phyloP scores from a whole-genome alignment of 1,140 invertebrate species.

The Trachelipus rathkii region DNA sequence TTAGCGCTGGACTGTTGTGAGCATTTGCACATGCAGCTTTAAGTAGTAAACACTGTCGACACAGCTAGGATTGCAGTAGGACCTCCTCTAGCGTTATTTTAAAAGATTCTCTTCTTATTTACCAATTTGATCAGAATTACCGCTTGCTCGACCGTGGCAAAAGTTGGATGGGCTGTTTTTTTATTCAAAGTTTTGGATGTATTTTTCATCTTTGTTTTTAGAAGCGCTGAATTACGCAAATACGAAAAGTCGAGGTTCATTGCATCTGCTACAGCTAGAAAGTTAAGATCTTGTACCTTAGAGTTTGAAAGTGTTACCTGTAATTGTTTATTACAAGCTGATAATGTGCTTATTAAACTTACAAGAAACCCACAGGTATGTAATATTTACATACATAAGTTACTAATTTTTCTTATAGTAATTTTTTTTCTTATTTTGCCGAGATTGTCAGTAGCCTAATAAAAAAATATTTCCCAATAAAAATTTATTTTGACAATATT shows the following conservation, averaged over 20 bases:
- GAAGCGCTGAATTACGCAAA: conserved; percentile 51
- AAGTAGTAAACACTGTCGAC: conserved; percentile 45
- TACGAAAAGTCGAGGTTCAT: conserved; percentile 52
- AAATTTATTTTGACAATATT: too few species aligned
- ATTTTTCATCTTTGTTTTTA: conserved; percentile 51
- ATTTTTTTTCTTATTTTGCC: too few species aligned
- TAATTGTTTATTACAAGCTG: conserved; percentile 50
- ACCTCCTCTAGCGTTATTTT: conserved; percentile 60
- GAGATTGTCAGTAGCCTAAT: too few species aligned
- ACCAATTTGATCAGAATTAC: conserved; percentile 56
- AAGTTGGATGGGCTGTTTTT: conserved; percentile 60
- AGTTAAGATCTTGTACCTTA: conserved; percentile 51
- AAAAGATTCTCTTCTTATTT: conserved; percentile 60
- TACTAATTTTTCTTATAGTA: too few species aligned
- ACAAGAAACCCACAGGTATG: conserved; percentile 49
- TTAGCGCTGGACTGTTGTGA: too few species aligned
- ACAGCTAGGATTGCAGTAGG: conserved; percentile 52
- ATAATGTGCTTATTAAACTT: conserved; percentile 45
- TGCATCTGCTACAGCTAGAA: conserved; percentile 52
- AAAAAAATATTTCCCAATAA: too few species aligned
- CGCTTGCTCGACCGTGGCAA: conserved; percentile 60
- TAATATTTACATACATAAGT: too few species aligned
- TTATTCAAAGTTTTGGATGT: conserved; percentile 60
- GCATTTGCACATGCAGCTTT: conserved; percentile 44
- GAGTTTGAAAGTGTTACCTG: conserved; percentile 52